Percentiles rank a stretch among this genome's conserved stretches.
phyloP scores from a whole-genome alignment of 2,797 vertebrate species.

The Hylomyscus alleni region DNA sequence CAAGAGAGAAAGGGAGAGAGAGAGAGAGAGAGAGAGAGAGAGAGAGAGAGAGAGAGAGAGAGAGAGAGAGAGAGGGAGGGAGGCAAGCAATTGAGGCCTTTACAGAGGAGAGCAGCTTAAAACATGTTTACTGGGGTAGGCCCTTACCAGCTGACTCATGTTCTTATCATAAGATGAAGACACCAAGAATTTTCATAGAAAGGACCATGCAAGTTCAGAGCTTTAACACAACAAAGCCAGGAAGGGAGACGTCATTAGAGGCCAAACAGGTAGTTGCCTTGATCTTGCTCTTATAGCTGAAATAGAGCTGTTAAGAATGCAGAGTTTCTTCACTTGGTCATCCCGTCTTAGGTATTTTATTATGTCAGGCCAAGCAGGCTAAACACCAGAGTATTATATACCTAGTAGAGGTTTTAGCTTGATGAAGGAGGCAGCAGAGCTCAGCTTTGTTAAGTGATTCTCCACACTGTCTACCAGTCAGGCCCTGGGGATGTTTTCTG shows the following conservation, averaged over 20 bases:
- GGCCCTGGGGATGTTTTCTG: not conserved
- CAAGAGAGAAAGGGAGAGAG: no score
- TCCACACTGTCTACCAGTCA: conserved; percentile 3
- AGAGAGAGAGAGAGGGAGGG: fast-evolving
- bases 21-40: fast-evolving
- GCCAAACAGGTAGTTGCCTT: no score
- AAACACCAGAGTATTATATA: not conserved
- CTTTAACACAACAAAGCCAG: not conserved
- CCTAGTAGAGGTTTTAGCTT: not conserved
- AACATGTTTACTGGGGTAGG: not conserved
- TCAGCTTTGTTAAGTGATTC: conserved; percentile 33
- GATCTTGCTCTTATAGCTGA: not conserved
- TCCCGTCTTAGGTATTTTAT: not conserved
- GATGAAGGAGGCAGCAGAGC: not conserved
- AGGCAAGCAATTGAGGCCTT: not conserved
- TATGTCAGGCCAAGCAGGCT: not conserved
- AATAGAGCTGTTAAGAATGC: not conserved
- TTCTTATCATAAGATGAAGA: not conserved
- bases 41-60: fast-evolving
- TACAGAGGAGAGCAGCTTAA: not conserved
- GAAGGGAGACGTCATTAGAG: not conserved
- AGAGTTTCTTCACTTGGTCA: not conserved
- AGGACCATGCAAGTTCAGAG: not conserved
- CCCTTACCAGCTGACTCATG: not conserved
- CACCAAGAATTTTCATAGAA: not conserved